Evolutionary conservation across 2,113 vertebrate genomes (phyloP), one percentile per base, ranked within the genome.

Genomic region (Antennarius striatus): DNA sequence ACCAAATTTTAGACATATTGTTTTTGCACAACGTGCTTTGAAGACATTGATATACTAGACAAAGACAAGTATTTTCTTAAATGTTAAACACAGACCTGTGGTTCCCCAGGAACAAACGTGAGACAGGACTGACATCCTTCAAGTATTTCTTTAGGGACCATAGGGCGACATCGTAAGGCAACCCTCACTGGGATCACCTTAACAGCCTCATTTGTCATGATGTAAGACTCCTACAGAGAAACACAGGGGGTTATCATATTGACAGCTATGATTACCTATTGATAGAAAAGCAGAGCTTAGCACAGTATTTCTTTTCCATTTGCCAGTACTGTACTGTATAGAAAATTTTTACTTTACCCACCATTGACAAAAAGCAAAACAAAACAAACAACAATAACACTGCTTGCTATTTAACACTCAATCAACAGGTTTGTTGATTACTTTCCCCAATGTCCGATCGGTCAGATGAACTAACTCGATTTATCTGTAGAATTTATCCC

Each of bases 121-220:
- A 99, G 93, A 75, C 98, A 99, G 53, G 61, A 87, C 75, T 94
- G 95, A 82, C 98, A 99, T 15, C 96, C 96, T 54, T 99, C 96
- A 0, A 82, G 80, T 11, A 86, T 86, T 90, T 99, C 98, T 85
- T 95, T 98, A 0, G 90, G 76, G 32, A 98, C 94, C 62, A 99
- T 68, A 0, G 98, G 98, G 0, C 97, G 95, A 86, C 96, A 97
- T 9, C 98, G 91, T 64, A 99, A 84, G 3, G 94, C 98, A 65
- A 99, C 98, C 2, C 94, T 90, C 54, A 99, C 97, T 1, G 96
- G 96, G 75, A 98, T 97, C 68, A 86, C 82, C 65, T 92, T 94
- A 1, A 78, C 95, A 0, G 96, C 95, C 22, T 96, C 96, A 45
- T 86, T 89, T 62, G 79, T 76, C 94, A 91, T 96, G 22, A 71